Conservation (phyloP, 2,888 invertebrate genomes). For the Lingula anatina region DNA sequence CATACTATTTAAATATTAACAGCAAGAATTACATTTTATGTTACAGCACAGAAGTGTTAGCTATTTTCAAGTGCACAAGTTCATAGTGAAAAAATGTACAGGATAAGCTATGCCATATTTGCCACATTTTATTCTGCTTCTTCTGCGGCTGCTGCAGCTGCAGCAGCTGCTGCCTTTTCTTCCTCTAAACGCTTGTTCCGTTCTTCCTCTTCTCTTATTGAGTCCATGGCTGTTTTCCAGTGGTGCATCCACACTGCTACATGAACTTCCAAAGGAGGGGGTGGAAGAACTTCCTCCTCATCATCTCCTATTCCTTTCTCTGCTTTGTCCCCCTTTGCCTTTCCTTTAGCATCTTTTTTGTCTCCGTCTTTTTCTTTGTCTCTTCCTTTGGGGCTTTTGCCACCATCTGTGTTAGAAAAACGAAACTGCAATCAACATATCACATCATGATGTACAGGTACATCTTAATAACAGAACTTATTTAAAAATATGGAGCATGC, state of each 20-base stretch:
- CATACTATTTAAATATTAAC: no score
- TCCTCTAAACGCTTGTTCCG: slow-evolving; percentile 6
- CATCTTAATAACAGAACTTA: no score
- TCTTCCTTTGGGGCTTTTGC: slow-evolving; percentile 10
- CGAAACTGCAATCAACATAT: no score
- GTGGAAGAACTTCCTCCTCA: slow-evolving; percentile 27
- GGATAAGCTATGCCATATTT: no score
- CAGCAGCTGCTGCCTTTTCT: no score
- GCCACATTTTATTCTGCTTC: no score
- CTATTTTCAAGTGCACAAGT: no score
- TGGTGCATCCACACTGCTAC: slow-evolving; percentile 37
- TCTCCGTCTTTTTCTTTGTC: slow-evolving; percentile 19
- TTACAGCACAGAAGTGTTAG: no score
- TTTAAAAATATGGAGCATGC: background rate
- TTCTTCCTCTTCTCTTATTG: slow-evolving; percentile 31
- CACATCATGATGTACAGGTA: no score
- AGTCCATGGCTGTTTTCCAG: slow-evolving; percentile 43
- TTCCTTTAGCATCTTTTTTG: slow-evolving; percentile 17
- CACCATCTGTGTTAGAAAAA: background rate
- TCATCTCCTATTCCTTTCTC: slow-evolving; percentile 5
- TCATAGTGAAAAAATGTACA: no score
- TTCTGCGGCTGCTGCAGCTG: no score
- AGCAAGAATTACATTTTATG: no score
- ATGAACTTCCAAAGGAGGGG: slow-evolving; percentile 31
- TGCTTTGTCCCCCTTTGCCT: slow-evolving; percentile 12